phyloP scores from a whole-genome alignment of 2,797 vertebrate species.

The Epinephelus awoara region DNA sequence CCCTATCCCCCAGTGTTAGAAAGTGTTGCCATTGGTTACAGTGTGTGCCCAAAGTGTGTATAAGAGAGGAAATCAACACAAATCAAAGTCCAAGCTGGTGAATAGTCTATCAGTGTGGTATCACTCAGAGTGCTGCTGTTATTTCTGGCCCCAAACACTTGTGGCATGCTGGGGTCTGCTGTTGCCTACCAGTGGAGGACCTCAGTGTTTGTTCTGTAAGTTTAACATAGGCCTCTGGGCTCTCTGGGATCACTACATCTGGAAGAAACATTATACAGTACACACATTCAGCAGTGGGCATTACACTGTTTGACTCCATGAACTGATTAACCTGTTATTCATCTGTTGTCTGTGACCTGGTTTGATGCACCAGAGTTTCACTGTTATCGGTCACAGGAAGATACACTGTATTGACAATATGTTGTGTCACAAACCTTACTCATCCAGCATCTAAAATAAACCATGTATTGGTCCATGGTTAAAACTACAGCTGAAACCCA shows the following conservation, averaged over 20 bases:
- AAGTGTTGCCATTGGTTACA: constrained; percentile 59
- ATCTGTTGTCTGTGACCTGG: not conserved
- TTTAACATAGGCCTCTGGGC: constrained; percentile 93
- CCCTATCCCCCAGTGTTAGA: constrained; percentile 75
- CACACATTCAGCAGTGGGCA: constrained; percentile 71
- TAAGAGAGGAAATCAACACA: constrained; percentile 69
- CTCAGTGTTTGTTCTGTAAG: constrained; percentile 93
- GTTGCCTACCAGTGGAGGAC: constrained; percentile 91
- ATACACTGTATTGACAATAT: not conserved
- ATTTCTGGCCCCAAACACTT: constrained; percentile 67
- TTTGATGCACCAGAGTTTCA: not conserved
- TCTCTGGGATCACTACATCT: constrained; percentile 95
- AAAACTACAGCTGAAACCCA: not conserved
- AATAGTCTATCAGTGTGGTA: constrained; percentile 58
- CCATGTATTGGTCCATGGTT: not conserved
- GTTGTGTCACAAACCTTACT: not conserved
- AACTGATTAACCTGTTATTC: not conserved
- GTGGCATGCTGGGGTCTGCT: constrained; percentile 74
- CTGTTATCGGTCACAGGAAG: constrained; percentile 4
- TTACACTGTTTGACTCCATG: constrained; percentile 39
- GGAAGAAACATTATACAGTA: constrained; percentile 90
- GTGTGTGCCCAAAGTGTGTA: constrained; percentile 55
- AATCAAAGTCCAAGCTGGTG: constrained; percentile 74
- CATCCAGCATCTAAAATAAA: not conserved
- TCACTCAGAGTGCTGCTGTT: constrained; percentile 58